Base-by-base conservation (phyloP, 2,888 invertebrate genomes). In the Trachelus iudaicus region DNA sequence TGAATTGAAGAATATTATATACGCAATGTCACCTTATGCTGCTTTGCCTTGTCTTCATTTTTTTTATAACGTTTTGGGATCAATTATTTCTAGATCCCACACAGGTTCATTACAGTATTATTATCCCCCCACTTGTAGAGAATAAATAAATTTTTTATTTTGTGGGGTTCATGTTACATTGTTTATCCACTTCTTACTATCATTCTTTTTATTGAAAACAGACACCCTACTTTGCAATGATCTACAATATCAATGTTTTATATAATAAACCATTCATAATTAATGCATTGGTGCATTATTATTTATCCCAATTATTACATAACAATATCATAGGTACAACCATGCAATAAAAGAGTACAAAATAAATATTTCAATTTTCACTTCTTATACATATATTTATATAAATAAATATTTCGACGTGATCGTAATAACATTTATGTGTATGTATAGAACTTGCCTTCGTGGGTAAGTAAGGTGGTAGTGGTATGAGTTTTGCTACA, bases 81-180 rank as follows among this genome's bases (percentile, higher is more conserved):
- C 90, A 83, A 83, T 90, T 85, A 90, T 90, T 90, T 88, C 87
- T 84, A 86, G 90, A 91, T 90, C 90, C 90, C 88, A 79, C 83
- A 79, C 87, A 87, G 86, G 86, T 77, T 82, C 81, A 81, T 82
- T 80, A 75, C 80, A 79, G 37, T 81, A 79, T 79, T 74, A 79
- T 34, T 56, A 79, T 11, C 35, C 3, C 85, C 87, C 86, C 85
- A 85, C 79, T 84, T 83, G 81, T 81, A 83, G 76, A 76, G 40
- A 79, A 85, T 83, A 85, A 86, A 87, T 83, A 85, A 84, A 86
- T 79, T 75, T 76, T 82, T 82, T 73, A 85, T 82, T 86, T 81
- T 82, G 85, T 85, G 86, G 87, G 88, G 87, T 84, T 82, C 80
- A 79, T 79, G 75, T 84, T 87, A 75, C 83, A 80, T 85, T 86